Percentiles rank a stretch among this genome's conserved stretches.
Conservation (phyloP, 2,113 vertebrate species). For the Sorex fumeus region DNA sequence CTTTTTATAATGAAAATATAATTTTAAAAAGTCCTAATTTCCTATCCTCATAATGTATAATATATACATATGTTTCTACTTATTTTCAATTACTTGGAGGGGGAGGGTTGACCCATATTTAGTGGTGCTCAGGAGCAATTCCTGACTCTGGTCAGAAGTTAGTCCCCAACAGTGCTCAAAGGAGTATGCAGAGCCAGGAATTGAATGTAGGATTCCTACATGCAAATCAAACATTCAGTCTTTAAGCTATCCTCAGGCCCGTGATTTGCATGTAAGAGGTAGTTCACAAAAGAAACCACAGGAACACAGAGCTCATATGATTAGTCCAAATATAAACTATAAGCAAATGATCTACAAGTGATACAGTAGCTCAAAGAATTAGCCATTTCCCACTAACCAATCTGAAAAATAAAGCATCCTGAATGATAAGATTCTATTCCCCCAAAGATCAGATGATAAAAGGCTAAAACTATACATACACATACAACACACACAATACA, state of each 20-base stretch:
- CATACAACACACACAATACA: too few relatives aligned
- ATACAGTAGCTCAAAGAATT: background rate
- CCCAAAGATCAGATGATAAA: background rate
- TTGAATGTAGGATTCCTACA: too few relatives aligned
- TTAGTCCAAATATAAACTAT: constrained; percentile 48
- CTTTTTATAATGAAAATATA: background rate
- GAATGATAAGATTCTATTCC: constrained; percentile 52
- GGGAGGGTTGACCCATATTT: too few relatives aligned
- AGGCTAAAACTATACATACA: too few relatives aligned
- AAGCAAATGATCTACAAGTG: constrained; percentile 1
- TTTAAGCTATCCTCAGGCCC: too few relatives aligned
- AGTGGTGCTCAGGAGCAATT: too few relatives aligned
- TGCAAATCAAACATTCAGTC: too few relatives aligned
- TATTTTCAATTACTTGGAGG: too few relatives aligned
- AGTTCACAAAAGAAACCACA: background rate
- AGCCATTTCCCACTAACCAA: constrained; percentile 23
- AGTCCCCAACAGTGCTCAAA: too few relatives aligned
- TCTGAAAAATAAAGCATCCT: background rate
- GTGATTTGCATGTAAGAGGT: background rate
- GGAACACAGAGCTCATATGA: background rate
- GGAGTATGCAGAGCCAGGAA: too few relatives aligned
- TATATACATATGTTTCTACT: background rate
- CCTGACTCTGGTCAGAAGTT: too few relatives aligned
- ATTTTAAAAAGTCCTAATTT: constrained; percentile 24
- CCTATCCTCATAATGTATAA: constrained; percentile 22